Evolutionary conservation across 2,888 invertebrate genomes (phyloP).

Genomic region (Lithophane socia): DNA sequence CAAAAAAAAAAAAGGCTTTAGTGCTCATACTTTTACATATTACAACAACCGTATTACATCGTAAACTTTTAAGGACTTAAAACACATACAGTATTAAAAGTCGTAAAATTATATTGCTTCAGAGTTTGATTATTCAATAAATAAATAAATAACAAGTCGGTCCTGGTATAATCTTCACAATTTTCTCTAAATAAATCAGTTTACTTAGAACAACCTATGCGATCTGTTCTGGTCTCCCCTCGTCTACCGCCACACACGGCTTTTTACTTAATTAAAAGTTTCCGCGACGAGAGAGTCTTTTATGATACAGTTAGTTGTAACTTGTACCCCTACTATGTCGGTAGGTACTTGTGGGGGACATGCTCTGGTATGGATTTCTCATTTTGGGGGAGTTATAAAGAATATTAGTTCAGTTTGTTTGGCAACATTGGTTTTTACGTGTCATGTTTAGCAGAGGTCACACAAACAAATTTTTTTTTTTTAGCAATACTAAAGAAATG

Average conservation of each 20-base stretch:
- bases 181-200: slow-evolving; percentile 11
- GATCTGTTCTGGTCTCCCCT: slow-evolving; percentile 19
- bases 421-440: not conserved
- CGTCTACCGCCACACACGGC: slow-evolving; percentile 31
- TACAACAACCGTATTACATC: not conserved
- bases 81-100: not conserved
- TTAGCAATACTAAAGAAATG: too few relatives aligned
- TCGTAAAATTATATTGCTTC: not conserved
- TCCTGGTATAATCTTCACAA: not conserved
- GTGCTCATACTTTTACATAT: not conserved
- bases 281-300: slow-evolving; percentile 45
- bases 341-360: not conserved
- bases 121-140: not conserved
- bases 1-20: too few relatives aligned
- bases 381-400: slow-evolving; percentile 3
- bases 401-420: slow-evolving; percentile 13
- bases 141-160: not conserved
- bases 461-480: too few relatives aligned
- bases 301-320: slow-evolving; percentile 48
- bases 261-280: slow-evolving; percentile 74
- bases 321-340: slow-evolving; percentile 6
- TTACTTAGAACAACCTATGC: not conserved
- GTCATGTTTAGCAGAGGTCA: not conserved
- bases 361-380: not conserved
- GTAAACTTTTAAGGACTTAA: not conserved